Evolutionary conservation across 2,797 vertebrate species (phyloP).

Genomic region (Anableps anableps): DNA sequence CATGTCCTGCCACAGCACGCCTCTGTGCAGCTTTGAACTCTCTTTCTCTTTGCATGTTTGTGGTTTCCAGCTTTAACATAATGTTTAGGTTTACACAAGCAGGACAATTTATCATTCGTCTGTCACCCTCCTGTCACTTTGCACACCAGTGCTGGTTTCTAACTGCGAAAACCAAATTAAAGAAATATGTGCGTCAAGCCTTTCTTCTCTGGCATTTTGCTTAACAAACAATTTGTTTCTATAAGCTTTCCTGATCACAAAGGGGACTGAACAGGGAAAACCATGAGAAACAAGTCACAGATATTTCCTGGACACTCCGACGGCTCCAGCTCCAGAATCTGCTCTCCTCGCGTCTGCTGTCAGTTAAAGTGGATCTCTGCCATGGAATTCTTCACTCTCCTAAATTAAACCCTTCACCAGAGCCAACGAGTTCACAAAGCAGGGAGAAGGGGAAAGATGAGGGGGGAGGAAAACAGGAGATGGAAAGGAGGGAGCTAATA

Average conservation of each 20-base stretch:
- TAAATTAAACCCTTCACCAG: slow-evolving; percentile 80
- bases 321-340: slow-evolving; percentile 57
- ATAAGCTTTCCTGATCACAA: slow-evolving; percentile 37
- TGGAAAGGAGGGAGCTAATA: slow-evolving; percentile 57
- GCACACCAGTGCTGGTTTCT: slow-evolving; percentile 13
- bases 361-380: slow-evolving; percentile 73
- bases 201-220: slow-evolving; percentile 7
- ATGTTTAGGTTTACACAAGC: slow-evolving; percentile 27
- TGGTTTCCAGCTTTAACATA: slow-evolving; percentile 17
- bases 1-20: slow-evolving; percentile 8
- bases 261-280: slow-evolving; percentile 45
- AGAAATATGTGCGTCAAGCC: slow-evolving; percentile 22
- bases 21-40: slow-evolving; percentile 17
- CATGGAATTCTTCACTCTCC: slow-evolving; percentile 78
- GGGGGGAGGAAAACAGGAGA: slow-evolving; percentile 37
- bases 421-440: slow-evolving; percentile 70
- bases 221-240: slow-evolving; percentile 43
- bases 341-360: slow-evolving; percentile 64
- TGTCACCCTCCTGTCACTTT: slow-evolving; percentile 13
- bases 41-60: slow-evolving; percentile 23
- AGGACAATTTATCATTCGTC: slow-evolving; percentile 9
- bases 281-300: slow-evolving; percentile 55
- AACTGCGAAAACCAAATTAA: slow-evolving; percentile 9
- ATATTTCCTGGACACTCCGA: slow-evolving; percentile 65
- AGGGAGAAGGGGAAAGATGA: slow-evolving; percentile 16